These are phyloP conservation scores for Altica lythri DNA, from an alignment of 2,888 invertebrate genomes.

Conservation along the genomic window DNA sequence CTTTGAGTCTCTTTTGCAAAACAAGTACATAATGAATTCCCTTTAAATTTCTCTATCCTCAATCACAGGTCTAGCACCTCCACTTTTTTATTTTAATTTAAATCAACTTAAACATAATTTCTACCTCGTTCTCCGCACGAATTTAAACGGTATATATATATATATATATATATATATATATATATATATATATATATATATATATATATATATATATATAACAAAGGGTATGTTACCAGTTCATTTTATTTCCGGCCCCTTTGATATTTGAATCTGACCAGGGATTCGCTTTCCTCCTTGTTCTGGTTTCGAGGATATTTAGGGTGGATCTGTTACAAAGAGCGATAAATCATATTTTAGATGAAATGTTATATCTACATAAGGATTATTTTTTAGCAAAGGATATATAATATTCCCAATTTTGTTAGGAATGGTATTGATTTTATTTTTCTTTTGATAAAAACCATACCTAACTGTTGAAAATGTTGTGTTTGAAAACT, in stretches of 20 bases:
- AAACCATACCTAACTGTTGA: too few relatives aligned
- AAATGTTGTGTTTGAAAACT: too few relatives aligned
- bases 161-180: too few relatives aligned
- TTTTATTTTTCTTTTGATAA: too few relatives aligned
- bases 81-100: not conserved
- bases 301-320: conserved; percentile 16
- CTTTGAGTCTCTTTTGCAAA: too few relatives aligned
- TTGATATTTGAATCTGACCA: conserved; percentile 19
- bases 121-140: not conserved
- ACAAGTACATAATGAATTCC: too few relatives aligned
- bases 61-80: not conserved
- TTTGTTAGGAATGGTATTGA: too few relatives aligned
- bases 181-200: too few relatives aligned
- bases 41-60: not conserved
- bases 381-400: conserved; percentile 14
- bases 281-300: conserved; percentile 5
- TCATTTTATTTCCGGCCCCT: conserved; percentile 14
- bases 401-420: too few relatives aligned
- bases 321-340: conserved; percentile 14
- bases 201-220: too few relatives aligned
- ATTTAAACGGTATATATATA: conserved; percentile 3
- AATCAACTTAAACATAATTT: not conserved
- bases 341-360: conserved; percentile 18
- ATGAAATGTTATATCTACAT: conserved; percentile 17
- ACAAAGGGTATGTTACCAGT: conserved; percentile 16